Conservation (phyloP, 2,888 invertebrate genomes). For the Drosophila maculinotata region DNA sequence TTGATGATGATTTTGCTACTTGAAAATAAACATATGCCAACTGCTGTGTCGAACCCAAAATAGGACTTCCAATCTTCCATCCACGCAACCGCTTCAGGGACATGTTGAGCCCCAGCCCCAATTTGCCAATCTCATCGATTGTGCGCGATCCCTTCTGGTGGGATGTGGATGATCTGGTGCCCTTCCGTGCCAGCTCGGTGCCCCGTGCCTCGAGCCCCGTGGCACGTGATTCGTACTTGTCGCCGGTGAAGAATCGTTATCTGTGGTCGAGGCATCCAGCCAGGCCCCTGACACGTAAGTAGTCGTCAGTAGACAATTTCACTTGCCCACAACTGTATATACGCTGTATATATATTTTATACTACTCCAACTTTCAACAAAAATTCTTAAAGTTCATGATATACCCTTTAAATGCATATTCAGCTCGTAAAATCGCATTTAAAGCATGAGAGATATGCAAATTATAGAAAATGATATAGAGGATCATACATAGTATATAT, state of each 20-base stretch:
- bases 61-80: slow-evolving; percentile 90
- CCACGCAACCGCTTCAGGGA: slow-evolving; percentile 88
- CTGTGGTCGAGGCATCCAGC: slow-evolving; percentile 96
- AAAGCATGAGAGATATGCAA: slow-evolving; percentile 29
- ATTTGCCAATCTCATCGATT: slow-evolving; percentile 91
- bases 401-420: slow-evolving; percentile 13
- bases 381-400: slow-evolving; percentile 5
- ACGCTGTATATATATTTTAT: slow-evolving; percentile 42
- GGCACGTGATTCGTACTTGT: slow-evolving; percentile 94
- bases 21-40: slow-evolving; percentile 43
- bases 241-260: slow-evolving; percentile 95
- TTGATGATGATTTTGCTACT: slow-evolving; percentile 56
- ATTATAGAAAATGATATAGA: neutral
- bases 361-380: neutral
- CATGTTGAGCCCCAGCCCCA: slow-evolving; percentile 92
- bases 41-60: slow-evolving; percentile 50
- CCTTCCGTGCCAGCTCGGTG: slow-evolving; percentile 87
- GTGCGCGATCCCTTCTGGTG: slow-evolving; percentile 96
- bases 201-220: slow-evolving; percentile 89
- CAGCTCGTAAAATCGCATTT: slow-evolving; percentile 9
- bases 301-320: slow-evolving; percentile 6
- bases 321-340: slow-evolving; percentile 14
- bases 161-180: slow-evolving; percentile 92
- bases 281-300: slow-evolving; percentile 94
- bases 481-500: neutral